These are phyloP conservation scores for Pleuronectes platessa DNA, from an alignment of 2,113 vertebrate species.

Conservation along the genomic window DNA sequence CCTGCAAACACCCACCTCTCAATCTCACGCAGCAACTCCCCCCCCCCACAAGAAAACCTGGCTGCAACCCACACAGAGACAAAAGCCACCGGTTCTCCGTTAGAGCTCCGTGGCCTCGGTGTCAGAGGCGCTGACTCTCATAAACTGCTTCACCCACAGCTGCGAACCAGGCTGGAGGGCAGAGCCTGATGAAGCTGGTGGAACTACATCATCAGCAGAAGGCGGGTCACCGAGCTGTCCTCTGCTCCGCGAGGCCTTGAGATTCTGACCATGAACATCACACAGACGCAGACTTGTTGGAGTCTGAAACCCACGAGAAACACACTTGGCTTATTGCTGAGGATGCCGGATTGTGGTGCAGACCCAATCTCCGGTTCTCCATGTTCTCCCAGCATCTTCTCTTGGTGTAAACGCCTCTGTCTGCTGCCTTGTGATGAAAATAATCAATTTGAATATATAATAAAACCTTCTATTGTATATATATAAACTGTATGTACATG, in stretches of 20 bases:
- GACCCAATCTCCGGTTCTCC: no score
- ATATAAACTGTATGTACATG: not conserved
- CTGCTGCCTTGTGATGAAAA: not conserved
- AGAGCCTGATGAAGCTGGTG: not conserved
- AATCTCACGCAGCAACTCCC: no score
- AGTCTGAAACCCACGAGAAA: not conserved
- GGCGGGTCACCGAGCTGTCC: conserved; percentile 13
- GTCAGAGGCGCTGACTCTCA: conserved; percentile 13
- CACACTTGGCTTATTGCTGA: not conserved
- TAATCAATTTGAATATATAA: not conserved
- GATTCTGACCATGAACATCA: conserved; percentile 11
- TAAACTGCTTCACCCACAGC: not conserved
- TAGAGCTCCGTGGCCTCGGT: no score
- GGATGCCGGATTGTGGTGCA: not conserved
- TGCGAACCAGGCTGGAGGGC: conserved; percentile 27
- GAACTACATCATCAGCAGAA: conserved; percentile 22
- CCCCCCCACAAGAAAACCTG: no score
- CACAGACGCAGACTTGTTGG: not conserved
- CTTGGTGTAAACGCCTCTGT: not conserved
- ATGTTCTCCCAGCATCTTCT: no score
- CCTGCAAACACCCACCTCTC: no score
- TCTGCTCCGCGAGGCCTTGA: not conserved
- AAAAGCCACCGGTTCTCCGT: not conserved
- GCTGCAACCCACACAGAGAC: not conserved
- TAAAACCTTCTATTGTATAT: not conserved